Evolutionary conservation across 2,888 invertebrate genomes (phyloP).

Genomic region (Drosophila multiciliata): DNA sequence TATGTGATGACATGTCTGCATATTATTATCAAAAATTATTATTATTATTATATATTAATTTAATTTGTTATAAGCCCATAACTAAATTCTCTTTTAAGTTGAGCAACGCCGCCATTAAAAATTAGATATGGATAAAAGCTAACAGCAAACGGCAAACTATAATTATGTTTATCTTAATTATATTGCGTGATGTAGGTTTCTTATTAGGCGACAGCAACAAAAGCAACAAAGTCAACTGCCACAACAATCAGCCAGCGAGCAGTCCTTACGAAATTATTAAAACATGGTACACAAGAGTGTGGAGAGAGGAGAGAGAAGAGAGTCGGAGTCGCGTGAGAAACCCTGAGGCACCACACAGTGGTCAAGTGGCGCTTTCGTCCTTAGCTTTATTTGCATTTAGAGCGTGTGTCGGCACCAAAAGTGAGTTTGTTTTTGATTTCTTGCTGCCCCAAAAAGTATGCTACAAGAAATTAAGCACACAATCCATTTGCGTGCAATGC

Average conservation of each 20-base stretch:
- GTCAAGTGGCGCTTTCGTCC: slow-evolving; percentile 67
- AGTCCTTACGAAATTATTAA: slow-evolving; percentile 66
- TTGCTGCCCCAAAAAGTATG: slow-evolving; percentile 62
- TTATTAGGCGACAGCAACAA: slow-evolving; percentile 65
- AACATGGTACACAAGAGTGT: slow-evolving; percentile 34
- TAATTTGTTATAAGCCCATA: slow-evolving; percentile 1
- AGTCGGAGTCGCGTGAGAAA: slow-evolving; percentile 68
- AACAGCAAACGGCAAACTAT: slow-evolving; percentile 65
- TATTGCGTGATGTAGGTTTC: slow-evolving; percentile 78
- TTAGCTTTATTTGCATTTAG: slow-evolving; percentile 73
- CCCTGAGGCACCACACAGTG: slow-evolving; percentile 61
- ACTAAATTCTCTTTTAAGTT: slow-evolving; percentile 33
- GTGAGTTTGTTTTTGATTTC: slow-evolving; percentile 53
- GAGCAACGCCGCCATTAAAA: slow-evolving; percentile 51
- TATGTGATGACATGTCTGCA: neutral
- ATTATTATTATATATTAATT: slow-evolving; percentile 1
- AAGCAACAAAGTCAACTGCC: slow-evolving; percentile 68
- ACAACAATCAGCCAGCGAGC: slow-evolving; percentile 57
- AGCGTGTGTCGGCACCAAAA: slow-evolving; percentile 51
- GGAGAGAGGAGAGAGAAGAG: neutral
- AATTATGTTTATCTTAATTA: slow-evolving; percentile 82
- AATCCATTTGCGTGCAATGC: slow-evolving; percentile 71
- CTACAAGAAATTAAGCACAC: slow-evolving; percentile 72
- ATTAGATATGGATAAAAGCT: slow-evolving; percentile 47
- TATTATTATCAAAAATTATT: neutral